Evolutionary conservation across 2,888 invertebrate species (phyloP), one percentile per base, ranked within the genome.

Genomic region (Pseudeuparius sepicola): DNA sequence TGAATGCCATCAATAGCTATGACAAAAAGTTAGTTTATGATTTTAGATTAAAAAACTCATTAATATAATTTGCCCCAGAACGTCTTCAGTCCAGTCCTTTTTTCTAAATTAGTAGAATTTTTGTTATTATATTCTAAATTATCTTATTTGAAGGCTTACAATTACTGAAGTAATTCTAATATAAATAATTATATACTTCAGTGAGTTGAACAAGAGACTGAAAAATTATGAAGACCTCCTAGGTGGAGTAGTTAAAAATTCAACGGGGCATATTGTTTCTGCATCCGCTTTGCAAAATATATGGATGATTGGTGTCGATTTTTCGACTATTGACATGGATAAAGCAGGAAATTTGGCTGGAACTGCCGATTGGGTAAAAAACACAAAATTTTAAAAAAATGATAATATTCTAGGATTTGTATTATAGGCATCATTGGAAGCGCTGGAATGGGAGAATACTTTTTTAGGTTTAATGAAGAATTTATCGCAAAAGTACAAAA

Each of bases 291-390:
- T 83, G 2, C 61, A 75, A 43, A 65, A 75, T 17, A 64, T 70
- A 30, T 81, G 78, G 75, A 71, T 71, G 50, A 65, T 75, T 13
- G 63, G 70, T 44, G 71, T 81, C 0, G 78, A 82, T 60, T 80
- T 80, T 66, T 69, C 76, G 2, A 63, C 68, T 34, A 69, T 79
- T 11, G 68, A 78, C 54, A 67, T 73, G 57, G 67, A 74, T 52
- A 71, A 75, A 60, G 67, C 70, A 31, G 80, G 80, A 36, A 82
- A 80, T 56, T 64, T 72, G 47, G 74, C 78, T 10, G 83, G 83
- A 31, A 82, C 83, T 20, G 78, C 79, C 51, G 79, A 81, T 51
- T 79, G 78, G 78, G 81, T 51, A 43, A 37, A 40, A 14, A n/a
- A n/a, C n/a, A n/a, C n/a, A n/a, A n/a, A n/a, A n/a, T n/a, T n/a